Evolutionary conservation across 2,888 invertebrate genomes (phyloP).

Genomic region (Prostheceraeus crozeri): DNA sequence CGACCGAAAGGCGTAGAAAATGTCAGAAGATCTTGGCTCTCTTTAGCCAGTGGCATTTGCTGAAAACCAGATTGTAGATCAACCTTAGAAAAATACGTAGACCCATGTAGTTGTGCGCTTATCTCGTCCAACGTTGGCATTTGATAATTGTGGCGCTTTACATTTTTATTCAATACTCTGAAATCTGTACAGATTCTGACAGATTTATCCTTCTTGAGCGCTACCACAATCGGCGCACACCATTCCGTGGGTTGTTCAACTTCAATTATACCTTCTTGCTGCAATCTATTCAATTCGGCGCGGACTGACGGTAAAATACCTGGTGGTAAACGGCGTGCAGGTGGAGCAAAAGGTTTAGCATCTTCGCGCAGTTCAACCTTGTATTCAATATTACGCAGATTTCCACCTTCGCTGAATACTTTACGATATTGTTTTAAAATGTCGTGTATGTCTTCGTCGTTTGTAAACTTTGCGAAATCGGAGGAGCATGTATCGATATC

Average conservation of each 20-base stretch:
- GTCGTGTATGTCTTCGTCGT: too few species aligned
- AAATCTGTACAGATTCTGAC: neutral
- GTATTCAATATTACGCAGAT: too few species aligned
- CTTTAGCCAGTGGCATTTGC: neutral
- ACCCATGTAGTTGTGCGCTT: neutral
- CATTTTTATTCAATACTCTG: neutral
- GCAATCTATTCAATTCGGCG: neutral
- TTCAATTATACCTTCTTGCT: neutral
- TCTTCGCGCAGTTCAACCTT: too few species aligned
- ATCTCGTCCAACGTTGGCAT: neutral
- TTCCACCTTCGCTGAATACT: too few species aligned
- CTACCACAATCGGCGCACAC: neutral
- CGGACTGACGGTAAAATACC: too few species aligned
- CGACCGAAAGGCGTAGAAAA: neutral
- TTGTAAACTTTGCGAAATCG: too few species aligned
- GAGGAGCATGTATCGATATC: too few species aligned
- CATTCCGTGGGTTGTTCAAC: slow-evolving; percentile 4
- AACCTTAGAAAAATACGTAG: neutral
- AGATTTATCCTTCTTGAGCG: neutral
- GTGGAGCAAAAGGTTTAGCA: too few species aligned
- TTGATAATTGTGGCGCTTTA: neutral
- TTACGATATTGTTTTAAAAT: too few species aligned
- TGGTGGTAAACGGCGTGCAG: too few species aligned
- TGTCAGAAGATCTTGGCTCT: neutral
- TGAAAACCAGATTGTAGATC: neutral